Percentiles rank a stretch among this genome's conserved stretches.
These are phyloP conservation scores for Anthonomus grandis DNA, from an alignment of 1,140 invertebrate species.

Conservation along the genomic window DNA sequence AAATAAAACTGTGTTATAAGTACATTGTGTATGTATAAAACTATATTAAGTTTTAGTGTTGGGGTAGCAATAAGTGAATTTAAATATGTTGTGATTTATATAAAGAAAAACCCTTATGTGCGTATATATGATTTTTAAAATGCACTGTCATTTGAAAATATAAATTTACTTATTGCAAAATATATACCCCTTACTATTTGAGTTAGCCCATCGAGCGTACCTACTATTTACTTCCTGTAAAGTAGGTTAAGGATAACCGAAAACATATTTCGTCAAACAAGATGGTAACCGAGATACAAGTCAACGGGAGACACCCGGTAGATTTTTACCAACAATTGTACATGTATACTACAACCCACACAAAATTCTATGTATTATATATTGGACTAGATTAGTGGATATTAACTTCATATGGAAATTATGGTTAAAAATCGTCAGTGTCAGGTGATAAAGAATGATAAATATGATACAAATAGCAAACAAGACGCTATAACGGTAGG, in stretches of 20 bases:
- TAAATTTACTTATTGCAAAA: too few relatives aligned
- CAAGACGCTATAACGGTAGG: slow-evolving; percentile 50
- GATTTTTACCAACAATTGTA: slow-evolving; percentile 53
- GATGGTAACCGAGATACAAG: slow-evolving; percentile 33
- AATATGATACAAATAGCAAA: slow-evolving; percentile 45
- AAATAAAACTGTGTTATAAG: slow-evolving; percentile 16
- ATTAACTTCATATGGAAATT: slow-evolving; percentile 42
- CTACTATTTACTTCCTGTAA: slow-evolving; percentile 37
- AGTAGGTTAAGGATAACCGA: slow-evolving; percentile 40
- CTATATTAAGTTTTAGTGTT: slow-evolving; percentile 11
- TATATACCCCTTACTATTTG: slow-evolving; percentile 7
- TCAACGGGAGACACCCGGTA: slow-evolving; percentile 47
- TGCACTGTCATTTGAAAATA: too few relatives aligned
- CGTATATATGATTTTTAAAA: too few relatives aligned
- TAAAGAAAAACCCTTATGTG: too few relatives aligned
- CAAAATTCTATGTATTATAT: slow-evolving; percentile 52
- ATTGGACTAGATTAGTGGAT: slow-evolving; percentile 52
- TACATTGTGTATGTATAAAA: slow-evolving; percentile 32
- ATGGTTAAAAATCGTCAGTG: slow-evolving; percentile 48
- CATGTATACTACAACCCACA: slow-evolving; percentile 56
- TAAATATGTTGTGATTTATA: too few relatives aligned
- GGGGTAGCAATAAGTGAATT: neutral
- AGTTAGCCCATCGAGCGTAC: slow-evolving; percentile 27
- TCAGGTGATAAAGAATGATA: slow-evolving; percentile 50
- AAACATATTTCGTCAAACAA: slow-evolving; percentile 40